A percentile compares a stretch with the other conserved stretches of the same genome.
Evolutionary conservation across 2,797 vertebrate genomes (phyloP).

Genomic region (Diplodus puntazzo): DNA sequence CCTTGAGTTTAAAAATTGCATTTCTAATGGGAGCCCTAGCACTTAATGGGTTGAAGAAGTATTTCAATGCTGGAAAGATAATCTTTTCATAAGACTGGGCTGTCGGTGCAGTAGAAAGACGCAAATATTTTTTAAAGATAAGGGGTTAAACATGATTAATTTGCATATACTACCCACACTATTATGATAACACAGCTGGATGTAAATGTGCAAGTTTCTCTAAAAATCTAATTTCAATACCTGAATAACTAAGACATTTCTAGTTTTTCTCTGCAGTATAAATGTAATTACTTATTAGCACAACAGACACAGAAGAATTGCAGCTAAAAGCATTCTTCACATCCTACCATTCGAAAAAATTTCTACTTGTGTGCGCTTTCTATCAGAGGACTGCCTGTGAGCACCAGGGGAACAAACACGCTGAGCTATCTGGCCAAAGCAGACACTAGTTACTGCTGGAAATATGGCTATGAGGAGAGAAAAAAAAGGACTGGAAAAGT

Average conservation of each 20-base stretch:
- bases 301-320: slow-evolving; percentile 21
- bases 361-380: slow-evolving; percentile 16
- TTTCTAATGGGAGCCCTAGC: too few species aligned
- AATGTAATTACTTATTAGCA: slow-evolving; percentile 12
- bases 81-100: too few species aligned
- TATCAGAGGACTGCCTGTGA: slow-evolving; percentile 57
- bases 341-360: slow-evolving; percentile 32
- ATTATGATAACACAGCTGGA: too few species aligned
- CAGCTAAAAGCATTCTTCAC: slow-evolving; percentile 34
- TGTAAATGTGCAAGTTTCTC: slow-evolving; percentile 1
- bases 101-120: too few species aligned
- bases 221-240: background rate
- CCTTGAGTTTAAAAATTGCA: too few species aligned
- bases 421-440: slow-evolving; percentile 65
- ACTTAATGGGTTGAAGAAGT: too few species aligned
- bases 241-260: background rate
- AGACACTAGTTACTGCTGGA: slow-evolving; percentile 56
- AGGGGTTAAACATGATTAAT: too few species aligned
- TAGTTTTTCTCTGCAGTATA: slow-evolving; percentile 10
- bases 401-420: slow-evolving; percentile 40
- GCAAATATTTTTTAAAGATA: too few species aligned
- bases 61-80: too few species aligned
- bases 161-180: too few species aligned
- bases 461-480: slow-evolving; percentile 37
- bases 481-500: slow-evolving; percentile 37